Evolutionary conservation across 1,140 invertebrate species (phyloP).

Genomic region (Oncopeltus fasciatus): DNA sequence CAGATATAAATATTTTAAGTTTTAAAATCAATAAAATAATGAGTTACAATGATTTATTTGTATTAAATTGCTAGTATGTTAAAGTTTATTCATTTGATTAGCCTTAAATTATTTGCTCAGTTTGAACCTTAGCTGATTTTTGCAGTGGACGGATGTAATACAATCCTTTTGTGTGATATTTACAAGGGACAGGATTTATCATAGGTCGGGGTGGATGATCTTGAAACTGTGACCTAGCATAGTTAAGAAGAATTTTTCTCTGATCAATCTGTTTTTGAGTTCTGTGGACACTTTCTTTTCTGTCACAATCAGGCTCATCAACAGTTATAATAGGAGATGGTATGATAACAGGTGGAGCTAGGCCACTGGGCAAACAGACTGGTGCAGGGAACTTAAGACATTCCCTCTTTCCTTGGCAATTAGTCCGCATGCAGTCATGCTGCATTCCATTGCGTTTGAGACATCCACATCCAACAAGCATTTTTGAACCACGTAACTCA

Average conservation of each 20-base stretch:
- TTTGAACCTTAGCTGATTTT: not conserved
- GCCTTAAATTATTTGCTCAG: not conserved
- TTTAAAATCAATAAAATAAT: no score
- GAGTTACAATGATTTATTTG: no score
- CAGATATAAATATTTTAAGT: no score
- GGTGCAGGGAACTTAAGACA: conserved; percentile 51
- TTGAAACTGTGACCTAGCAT: not conserved
- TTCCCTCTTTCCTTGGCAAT: conserved; percentile 47
- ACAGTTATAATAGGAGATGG: not conserved
- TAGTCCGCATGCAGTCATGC: conserved; percentile 49
- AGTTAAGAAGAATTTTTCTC: not conserved
- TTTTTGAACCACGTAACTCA: conserved; percentile 46
- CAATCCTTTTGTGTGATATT: not conserved
- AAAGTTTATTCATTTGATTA: no score
- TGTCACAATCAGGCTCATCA: not conserved
- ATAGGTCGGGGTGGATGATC: not conserved
- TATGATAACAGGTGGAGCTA: not conserved
- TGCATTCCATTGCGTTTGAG: conserved; percentile 57
- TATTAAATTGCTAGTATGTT: no score
- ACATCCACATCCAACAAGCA: conserved; percentile 53
- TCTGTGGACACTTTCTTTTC: not conserved
- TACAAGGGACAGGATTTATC: not conserved
- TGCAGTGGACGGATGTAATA: conserved; percentile 3
- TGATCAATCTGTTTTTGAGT: not conserved
- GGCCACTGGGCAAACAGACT: conserved; percentile 37